phyloP scores from a whole-genome alignment of 2,888 invertebrate species.

The Nemotelus pantherinus region DNA sequence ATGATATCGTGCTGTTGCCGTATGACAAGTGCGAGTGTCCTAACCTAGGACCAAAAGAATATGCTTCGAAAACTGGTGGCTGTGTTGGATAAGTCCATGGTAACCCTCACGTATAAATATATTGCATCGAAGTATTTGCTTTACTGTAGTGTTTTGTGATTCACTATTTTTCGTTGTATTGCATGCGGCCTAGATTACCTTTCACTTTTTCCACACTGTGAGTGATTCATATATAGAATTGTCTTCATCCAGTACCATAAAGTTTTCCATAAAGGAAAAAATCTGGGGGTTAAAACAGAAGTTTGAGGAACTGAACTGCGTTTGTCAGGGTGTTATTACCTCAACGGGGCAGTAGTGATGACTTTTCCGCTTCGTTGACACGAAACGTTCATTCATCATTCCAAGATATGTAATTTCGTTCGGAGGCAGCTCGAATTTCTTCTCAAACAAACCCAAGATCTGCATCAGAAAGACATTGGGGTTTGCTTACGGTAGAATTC shows the following conservation, averaged over 20 bases:
- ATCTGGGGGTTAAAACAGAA: neutral
- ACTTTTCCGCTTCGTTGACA: constrained; percentile 35
- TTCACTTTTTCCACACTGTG: no score
- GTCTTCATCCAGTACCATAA: no score
- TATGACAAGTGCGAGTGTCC: neutral
- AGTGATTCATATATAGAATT: no score
- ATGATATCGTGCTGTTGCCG: constrained; percentile 43
- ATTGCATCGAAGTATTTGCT: no score
- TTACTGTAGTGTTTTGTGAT: no score
- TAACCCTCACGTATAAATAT: no score
- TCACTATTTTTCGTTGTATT: no score
- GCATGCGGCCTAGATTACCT: no score
- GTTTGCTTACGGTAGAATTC: constrained; percentile 16
- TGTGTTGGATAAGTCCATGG: neutral
- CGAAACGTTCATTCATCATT: constrained; percentile 32
- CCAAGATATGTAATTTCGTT: constrained; percentile 49
- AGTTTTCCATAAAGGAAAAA: no score
- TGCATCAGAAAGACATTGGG: constrained; percentile 39
- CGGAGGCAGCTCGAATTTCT: constrained; percentile 26
- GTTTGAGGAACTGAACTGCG: constrained; percentile 35
- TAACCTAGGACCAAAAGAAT: neutral
- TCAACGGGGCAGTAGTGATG: constrained; percentile 49
- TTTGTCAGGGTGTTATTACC: constrained; percentile 49
- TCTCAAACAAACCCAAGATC: constrained; percentile 27
- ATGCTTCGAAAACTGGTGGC: neutral